phyloP scores from a whole-genome alignment of 2,797 vertebrate genomes.

The Spea hammondii region DNA sequence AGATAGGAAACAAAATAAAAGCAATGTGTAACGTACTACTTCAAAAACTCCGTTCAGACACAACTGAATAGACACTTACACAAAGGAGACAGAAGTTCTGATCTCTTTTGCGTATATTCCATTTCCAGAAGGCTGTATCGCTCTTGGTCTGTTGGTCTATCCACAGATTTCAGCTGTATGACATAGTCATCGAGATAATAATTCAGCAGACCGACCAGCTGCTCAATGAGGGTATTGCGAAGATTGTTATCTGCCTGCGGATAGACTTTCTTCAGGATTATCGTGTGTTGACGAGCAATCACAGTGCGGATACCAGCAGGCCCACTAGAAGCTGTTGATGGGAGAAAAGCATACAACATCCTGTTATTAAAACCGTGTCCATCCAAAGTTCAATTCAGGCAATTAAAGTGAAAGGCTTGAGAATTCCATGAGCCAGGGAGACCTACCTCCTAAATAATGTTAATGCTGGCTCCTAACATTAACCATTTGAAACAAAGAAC shows the following conservation, averaged over 20 bases:
- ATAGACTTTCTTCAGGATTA: slow-evolving; percentile 82
- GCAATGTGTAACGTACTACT: no score
- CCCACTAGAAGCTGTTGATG: slow-evolving; percentile 72
- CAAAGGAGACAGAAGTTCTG: slow-evolving; percentile 80
- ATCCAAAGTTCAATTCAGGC: background rate
- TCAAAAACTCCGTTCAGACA: no score
- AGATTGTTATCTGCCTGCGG: slow-evolving; percentile 84
- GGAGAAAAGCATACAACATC: background rate
- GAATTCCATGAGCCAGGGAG: no score
- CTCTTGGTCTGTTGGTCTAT: slow-evolving; percentile 75
- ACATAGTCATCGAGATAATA: slow-evolving; percentile 83
- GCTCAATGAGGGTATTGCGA: slow-evolving; percentile 79
- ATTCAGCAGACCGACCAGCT: slow-evolving; percentile 86
- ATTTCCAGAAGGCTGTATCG: slow-evolving; percentile 82
- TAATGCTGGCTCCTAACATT: no score
- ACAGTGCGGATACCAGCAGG: slow-evolving; percentile 70
- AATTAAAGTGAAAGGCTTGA: no score
- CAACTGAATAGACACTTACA: slow-evolving; percentile 69
- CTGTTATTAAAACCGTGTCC: background rate
- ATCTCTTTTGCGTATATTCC: slow-evolving; percentile 85
- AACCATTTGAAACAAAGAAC: no score
- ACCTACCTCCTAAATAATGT: no score
- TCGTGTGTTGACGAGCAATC: slow-evolving; percentile 77
- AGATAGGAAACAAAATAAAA: no score
- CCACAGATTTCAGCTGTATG: slow-evolving; percentile 84